These are phyloP conservation scores for Lasioglossum vierecki DNA, from an alignment of 2,888 invertebrate species.

Conservation along the genomic window DNA sequence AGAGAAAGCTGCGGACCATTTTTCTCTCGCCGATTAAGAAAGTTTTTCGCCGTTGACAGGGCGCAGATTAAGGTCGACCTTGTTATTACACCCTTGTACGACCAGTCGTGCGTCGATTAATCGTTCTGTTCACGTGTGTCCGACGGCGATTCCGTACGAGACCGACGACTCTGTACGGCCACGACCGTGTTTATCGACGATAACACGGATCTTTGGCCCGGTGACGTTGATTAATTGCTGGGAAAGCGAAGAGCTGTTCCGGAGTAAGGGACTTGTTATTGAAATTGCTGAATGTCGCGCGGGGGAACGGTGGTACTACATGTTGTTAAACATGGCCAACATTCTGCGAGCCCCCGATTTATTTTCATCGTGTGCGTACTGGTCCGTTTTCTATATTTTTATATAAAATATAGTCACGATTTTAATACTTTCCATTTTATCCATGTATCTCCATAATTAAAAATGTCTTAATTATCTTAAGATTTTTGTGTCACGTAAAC, in stretches of 20 bases:
- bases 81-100: slow-evolving; percentile 9
- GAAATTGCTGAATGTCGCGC: neutral
- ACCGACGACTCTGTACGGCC: neutral
- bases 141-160: neutral
- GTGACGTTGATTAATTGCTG: slow-evolving; percentile 6
- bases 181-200: neutral
- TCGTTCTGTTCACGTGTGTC: slow-evolving; percentile 7
- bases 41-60: slow-evolving; percentile 10
- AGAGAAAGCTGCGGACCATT: slow-evolving; percentile 5
- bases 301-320: neutral
- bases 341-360: neutral
- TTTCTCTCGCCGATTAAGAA: slow-evolving; percentile 9
- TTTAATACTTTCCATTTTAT: neutral
- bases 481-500: no score
- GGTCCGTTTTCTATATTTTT: neutral
- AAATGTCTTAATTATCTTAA: no score
- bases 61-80: slow-evolving; percentile 3
- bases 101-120: neutral
- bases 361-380: neutral
- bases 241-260: slow-evolving; percentile 3
- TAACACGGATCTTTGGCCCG: neutral
- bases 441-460: no score
- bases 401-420: neutral
- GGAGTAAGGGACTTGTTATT: neutral
- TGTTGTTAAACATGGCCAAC: neutral